These are phyloP conservation scores for Micromesistius poutassou DNA, from an alignment of 2,797 vertebrate species.

Conservation along the genomic window DNA sequence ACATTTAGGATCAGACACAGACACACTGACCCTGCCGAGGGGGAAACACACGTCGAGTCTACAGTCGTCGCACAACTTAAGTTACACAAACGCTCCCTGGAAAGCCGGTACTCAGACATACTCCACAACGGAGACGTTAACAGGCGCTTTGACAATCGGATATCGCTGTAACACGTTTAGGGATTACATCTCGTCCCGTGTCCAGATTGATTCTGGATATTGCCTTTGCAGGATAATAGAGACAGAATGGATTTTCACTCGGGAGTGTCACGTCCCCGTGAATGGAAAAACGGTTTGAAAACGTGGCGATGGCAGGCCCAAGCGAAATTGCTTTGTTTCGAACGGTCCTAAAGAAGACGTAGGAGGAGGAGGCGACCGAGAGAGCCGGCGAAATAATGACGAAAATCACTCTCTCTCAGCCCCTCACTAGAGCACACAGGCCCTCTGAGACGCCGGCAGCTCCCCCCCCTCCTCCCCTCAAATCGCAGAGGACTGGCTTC, in stretches of 20 bases:
- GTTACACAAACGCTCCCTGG: background rate
- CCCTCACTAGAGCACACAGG: too few relatives aligned
- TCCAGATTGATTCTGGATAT: background rate
- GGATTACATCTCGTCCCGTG: background rate
- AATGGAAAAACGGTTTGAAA: background rate
- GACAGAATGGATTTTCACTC: background rate
- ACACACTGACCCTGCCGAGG: background rate
- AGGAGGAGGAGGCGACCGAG: too few relatives aligned
- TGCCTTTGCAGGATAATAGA: background rate
- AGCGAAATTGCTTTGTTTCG: background rate
- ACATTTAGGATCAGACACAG: background rate
- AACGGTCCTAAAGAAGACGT: too few relatives aligned
- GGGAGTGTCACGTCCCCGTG: too few relatives aligned
- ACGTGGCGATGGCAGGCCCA: background rate
- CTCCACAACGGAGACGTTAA: background rate
- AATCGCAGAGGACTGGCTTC: too few relatives aligned
- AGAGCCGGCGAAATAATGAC: background rate
- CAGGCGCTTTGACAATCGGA: background rate
- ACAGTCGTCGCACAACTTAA: background rate
- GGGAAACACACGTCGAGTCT: background rate
- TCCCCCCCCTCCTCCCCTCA: too few relatives aligned
- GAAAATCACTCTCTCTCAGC: background rate
- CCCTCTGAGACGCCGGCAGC: too few relatives aligned
- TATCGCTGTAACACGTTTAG: background rate
- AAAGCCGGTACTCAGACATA: background rate